Evolutionary conservation across 2,113 vertebrate genomes (phyloP).

Genomic region (Oncorhynchus tshawytscha): DNA sequence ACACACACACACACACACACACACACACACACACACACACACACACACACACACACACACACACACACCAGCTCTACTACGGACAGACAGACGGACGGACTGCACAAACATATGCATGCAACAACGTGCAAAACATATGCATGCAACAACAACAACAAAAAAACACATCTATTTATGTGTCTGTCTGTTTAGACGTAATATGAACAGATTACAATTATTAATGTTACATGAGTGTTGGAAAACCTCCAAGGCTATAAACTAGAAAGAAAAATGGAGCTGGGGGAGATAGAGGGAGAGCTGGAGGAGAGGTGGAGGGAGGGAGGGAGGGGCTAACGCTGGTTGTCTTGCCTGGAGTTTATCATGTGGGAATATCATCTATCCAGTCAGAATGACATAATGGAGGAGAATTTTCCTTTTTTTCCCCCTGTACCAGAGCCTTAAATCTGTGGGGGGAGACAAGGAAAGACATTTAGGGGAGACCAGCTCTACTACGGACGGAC

Average conservation of each 20-base stretch:
- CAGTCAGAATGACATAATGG: conserved; percentile 20
- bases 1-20: too few relatives aligned
- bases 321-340: background rate
- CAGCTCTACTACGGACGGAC: too few relatives aligned
- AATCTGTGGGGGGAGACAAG: conserved; percentile 39
- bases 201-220: background rate
- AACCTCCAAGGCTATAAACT: background rate
- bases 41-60: too few relatives aligned
- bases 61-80: too few relatives aligned
- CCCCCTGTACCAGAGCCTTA: background rate
- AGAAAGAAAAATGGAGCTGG: background rate
- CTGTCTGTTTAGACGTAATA: background rate
- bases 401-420: too few relatives aligned
- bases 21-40: too few relatives aligned
- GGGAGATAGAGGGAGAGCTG: background rate
- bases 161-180: background rate
- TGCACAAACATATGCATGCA: too few relatives aligned
- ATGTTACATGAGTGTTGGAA: conserved; percentile 3
- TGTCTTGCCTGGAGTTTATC: conserved; percentile 8
- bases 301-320: background rate
- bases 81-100: too few relatives aligned
- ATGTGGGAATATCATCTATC: conserved; percentile 31
- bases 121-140: too few relatives aligned
- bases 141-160: too few relatives aligned
- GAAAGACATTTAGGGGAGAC: conserved; percentile 35